Conservation (phyloP, 2,113 vertebrate genomes). For the Labeo rohita region DNA sequence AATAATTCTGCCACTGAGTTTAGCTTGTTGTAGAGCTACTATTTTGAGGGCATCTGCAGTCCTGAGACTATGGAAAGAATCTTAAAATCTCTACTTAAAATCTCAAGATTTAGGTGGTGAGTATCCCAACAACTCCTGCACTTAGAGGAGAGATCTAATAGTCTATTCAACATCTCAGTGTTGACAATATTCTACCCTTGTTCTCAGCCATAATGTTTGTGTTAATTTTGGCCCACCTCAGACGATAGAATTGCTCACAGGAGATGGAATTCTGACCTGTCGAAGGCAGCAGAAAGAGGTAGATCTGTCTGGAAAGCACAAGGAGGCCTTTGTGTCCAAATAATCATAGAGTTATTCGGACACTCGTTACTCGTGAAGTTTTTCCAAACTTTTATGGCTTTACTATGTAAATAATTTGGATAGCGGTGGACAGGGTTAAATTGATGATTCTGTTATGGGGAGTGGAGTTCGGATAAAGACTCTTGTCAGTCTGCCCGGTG, state of each 20-base stretch:
- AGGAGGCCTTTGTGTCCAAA: constrained; percentile 47
- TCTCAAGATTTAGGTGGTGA: neutral
- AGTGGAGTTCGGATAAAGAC: neutral
- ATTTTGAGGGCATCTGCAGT: neutral
- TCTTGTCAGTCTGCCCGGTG: neutral
- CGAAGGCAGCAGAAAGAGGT: neutral
- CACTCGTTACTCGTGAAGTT: constrained; percentile 45
- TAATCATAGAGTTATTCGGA: neutral
- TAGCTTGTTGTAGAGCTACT: neutral
- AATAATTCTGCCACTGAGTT: neutral
- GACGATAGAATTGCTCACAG: neutral
- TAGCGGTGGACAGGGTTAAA: constrained; percentile 27
- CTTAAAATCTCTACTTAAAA: neutral
- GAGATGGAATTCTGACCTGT: neutral
- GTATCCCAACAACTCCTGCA: neutral
- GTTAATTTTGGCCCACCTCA: constrained; percentile 14
- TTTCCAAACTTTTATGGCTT: constrained; percentile 15
- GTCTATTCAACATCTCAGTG: neutral
- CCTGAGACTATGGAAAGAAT: neutral
- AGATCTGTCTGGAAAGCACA: constrained; percentile 39
- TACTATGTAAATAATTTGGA: constrained; percentile 49
- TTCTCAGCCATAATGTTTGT: constrained; percentile 40
- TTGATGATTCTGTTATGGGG: constrained; percentile 14
- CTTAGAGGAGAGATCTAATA: neutral
- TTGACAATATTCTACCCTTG: neutral